Percentiles rank a stretch among this genome's conserved stretches.
Evolutionary conservation across 1,140 invertebrate species (phyloP).

Genomic region (Macrostomum lignano): DNA sequence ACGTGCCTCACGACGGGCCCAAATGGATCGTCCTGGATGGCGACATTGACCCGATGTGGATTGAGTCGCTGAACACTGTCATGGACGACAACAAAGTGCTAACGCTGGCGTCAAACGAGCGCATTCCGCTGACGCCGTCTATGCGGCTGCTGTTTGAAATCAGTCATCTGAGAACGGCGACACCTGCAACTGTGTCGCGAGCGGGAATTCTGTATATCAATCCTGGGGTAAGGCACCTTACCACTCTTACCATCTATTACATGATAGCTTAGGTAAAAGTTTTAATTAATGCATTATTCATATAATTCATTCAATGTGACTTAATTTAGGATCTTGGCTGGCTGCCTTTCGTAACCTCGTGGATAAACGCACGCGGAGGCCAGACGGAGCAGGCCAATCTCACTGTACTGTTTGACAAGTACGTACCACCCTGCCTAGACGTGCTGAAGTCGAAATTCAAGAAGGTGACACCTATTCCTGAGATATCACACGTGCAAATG

Average conservation of each 20-base stretch:
- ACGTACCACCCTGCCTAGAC: constrained; percentile 63
- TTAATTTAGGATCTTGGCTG: background rate
- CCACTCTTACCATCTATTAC: background rate
- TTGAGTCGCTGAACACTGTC: constrained; percentile 58
- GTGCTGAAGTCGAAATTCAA: constrained; percentile 56
- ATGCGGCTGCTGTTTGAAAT: constrained; percentile 90
- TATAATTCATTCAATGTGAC: too few relatives aligned
- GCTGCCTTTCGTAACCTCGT: background rate
- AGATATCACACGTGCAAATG: constrained; percentile 56
- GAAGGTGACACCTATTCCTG: constrained; percentile 67
- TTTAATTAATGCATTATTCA: too few relatives aligned
- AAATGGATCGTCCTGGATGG: constrained; percentile 88
- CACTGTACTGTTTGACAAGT: constrained; percentile 39
- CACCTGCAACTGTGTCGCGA: constrained; percentile 78
- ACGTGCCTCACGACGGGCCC: constrained; percentile 45
- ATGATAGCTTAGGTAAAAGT: too few relatives aligned
- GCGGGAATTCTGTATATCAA: constrained; percentile 42
- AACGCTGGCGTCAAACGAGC: constrained; percentile 74
- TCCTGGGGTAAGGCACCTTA: constrained; percentile 32
- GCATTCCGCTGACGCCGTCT: constrained; percentile 60
- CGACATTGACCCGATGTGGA: constrained; percentile 96
- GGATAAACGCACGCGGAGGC: background rate
- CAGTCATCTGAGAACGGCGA: constrained; percentile 66
- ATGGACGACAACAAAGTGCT: constrained; percentile 43
- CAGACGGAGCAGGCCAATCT: background rate